A percentile compares a stretch with the other conserved stretches of the same genome.
These are phyloP conservation scores for Pseudochaenichthys georgianus DNA, from an alignment of 2,797 vertebrate genomes.

Conservation along the genomic window DNA sequence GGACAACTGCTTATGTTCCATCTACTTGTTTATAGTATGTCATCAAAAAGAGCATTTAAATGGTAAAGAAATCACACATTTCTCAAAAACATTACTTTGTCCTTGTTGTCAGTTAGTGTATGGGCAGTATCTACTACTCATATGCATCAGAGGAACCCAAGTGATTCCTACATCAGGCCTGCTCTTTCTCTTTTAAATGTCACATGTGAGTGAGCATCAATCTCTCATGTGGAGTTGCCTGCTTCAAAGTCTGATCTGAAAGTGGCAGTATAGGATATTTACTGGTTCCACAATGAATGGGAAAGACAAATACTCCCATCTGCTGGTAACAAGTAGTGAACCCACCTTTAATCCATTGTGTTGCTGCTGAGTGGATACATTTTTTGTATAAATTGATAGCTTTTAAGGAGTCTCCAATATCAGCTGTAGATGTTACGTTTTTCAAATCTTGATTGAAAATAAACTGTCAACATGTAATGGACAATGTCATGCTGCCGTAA, in stretches of 20 bases:
- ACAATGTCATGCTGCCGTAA: no score
- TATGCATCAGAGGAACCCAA: slow-evolving; percentile 50
- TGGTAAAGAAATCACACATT: neutral
- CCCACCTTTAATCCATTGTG: no score
- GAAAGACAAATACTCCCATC: slow-evolving; percentile 28
- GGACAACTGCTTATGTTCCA: neutral
- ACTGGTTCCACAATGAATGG: neutral
- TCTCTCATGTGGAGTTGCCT: neutral
- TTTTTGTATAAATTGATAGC: no score
- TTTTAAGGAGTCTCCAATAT: no score
- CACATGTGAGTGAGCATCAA: slow-evolving; percentile 19
- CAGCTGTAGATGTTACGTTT: no score
- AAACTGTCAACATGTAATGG: no score
- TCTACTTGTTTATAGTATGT: slow-evolving; percentile 10
- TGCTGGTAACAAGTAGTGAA: slow-evolving; percentile 17
- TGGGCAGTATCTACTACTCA: no score
- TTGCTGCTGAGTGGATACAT: neutral
- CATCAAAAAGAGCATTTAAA: neutral
- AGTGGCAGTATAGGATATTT: neutral
- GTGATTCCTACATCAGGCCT: slow-evolving; percentile 13
- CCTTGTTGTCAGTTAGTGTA: no score
- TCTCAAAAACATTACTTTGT: no score
- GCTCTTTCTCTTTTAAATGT: slow-evolving; percentile 21
- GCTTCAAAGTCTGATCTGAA: neutral
- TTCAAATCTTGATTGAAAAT: no score